These are phyloP conservation scores for Lagenorhynchus albirostris DNA, from an alignment of 2,113 vertebrate genomes.

Conservation along the genomic window DNA sequence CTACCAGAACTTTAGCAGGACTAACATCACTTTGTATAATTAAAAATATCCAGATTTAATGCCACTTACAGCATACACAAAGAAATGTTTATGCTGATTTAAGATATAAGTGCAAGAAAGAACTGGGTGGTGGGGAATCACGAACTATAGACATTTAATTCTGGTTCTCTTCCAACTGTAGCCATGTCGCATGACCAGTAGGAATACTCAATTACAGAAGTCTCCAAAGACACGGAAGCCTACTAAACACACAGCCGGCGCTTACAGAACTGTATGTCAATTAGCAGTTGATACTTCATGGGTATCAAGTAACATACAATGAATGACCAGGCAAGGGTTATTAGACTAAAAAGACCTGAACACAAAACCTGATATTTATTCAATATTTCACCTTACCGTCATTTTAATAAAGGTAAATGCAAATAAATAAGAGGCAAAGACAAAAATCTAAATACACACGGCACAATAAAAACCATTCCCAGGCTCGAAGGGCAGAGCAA, in stretches of 20 bases:
- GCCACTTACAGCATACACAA: not conserved
- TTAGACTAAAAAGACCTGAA: conserved; percentile 18
- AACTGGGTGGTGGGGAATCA: rapidly evolving
- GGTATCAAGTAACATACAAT: not conserved
- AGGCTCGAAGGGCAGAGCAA: not conserved
- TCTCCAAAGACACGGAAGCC: not conserved
- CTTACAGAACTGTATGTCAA: not conserved
- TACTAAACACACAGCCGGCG: not conserved
- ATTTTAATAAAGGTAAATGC: conserved; percentile 10
- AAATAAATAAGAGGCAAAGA: not conserved
- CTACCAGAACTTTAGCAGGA: not conserved
- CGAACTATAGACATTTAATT: not conserved
- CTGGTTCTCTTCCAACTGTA: not conserved
- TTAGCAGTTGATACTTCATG: not conserved
- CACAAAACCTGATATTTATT: conserved; percentile 33
- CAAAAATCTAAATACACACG: not conserved
- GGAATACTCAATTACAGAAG: not conserved
- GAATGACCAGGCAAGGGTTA: not conserved
- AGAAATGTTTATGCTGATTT: not conserved
- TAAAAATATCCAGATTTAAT: not conserved
- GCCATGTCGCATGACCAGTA: not conserved
- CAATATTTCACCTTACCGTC: conserved; percentile 8
- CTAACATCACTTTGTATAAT: not conserved
- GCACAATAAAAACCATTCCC: not conserved
- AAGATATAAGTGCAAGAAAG: not conserved